Conservation (phyloP, 2,113 vertebrate genomes). For the Oreochromis niloticus region DNA sequence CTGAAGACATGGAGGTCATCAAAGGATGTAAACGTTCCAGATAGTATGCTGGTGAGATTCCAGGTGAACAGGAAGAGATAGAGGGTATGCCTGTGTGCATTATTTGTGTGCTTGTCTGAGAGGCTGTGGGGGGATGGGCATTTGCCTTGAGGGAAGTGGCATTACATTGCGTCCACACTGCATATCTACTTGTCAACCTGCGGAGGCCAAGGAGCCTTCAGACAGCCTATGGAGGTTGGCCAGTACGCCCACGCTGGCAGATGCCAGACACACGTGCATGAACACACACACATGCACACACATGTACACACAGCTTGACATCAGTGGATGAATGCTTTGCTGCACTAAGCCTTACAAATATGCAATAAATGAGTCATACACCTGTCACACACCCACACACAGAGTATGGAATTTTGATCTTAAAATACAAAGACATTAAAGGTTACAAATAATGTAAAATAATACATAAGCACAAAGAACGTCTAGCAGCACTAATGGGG, state of each 20-base stretch:
- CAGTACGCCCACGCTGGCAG: conserved; percentile 53
- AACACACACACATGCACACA: not conserved
- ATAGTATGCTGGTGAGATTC: conserved; percentile 4
- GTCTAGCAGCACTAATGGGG: not conserved
- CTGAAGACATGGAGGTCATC: not conserved
- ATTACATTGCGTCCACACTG: conserved; percentile 35
- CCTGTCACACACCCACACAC: not conserved
- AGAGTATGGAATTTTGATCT: not conserved
- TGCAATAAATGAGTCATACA: not conserved
- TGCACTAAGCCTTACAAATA: not conserved
- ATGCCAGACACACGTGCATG: conserved; percentile 34
- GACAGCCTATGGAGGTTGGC: conserved; percentile 55
- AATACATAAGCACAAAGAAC: not conserved
- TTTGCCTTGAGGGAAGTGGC: conserved; percentile 36
- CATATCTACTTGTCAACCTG: conserved; percentile 67
- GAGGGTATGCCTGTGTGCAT: not conserved
- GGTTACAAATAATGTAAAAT: not conserved
- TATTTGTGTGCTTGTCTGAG: not conserved
- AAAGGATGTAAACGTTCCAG: conserved; percentile 7
- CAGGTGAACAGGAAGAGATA: conserved; percentile 30
- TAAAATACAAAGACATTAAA: not conserved
- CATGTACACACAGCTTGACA: not conserved
- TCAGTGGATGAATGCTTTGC: not conserved
- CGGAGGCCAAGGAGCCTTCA: conserved; percentile 34
- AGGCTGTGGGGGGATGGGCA: conserved; percentile 3